Percentiles rank a stretch among this genome's conserved stretches.
These are phyloP conservation scores for Semotilus atromaculatus DNA, from an alignment of 2,797 vertebrate species.

Conservation along the genomic window DNA sequence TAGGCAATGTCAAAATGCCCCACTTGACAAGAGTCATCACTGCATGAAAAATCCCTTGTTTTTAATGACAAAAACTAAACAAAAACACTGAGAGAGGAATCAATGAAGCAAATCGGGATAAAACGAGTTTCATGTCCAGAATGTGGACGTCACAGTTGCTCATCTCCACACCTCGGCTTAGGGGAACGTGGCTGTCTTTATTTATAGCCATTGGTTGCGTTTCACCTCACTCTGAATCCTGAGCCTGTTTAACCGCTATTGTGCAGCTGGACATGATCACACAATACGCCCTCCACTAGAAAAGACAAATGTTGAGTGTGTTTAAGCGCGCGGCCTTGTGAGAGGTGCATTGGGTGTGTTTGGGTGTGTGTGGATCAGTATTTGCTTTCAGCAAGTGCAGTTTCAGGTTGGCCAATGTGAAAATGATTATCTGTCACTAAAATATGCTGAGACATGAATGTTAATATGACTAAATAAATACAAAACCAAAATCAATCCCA, in stretches of 20 bases:
- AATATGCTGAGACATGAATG: slow-evolving; percentile 35
- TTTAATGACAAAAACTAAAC: slow-evolving; percentile 3
- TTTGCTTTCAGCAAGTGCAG: slow-evolving; percentile 41
- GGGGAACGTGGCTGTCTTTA: slow-evolving; percentile 32
- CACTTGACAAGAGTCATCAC: slow-evolving; percentile 3
- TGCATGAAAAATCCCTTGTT: background rate
- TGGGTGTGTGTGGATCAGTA: slow-evolving; percentile 49
- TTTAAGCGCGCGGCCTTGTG: background rate
- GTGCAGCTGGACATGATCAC: slow-evolving; percentile 28
- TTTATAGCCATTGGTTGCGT: slow-evolving; percentile 41
- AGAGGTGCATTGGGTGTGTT: slow-evolving; percentile 50
- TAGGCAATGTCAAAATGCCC: slow-evolving; percentile 13
- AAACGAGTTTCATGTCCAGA: slow-evolving; percentile 17
- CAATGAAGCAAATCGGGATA: slow-evolving; percentile 5
- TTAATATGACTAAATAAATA: slow-evolving; percentile 20
- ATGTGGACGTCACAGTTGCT: slow-evolving; percentile 51
- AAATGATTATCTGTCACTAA: slow-evolving; percentile 39
- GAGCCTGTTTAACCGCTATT: slow-evolving; percentile 43
- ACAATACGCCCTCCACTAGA: slow-evolving; percentile 29
- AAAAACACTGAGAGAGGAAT: background rate
- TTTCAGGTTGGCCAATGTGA: slow-evolving; percentile 41
- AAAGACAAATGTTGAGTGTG: slow-evolving; percentile 46
- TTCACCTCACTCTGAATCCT: slow-evolving; percentile 42
- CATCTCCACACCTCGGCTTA: slow-evolving; percentile 53
- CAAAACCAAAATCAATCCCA: slow-evolving; percentile 23